Conservation (phyloP, 2,797 vertebrate genomes). For the Selene dorsalis region DNA sequence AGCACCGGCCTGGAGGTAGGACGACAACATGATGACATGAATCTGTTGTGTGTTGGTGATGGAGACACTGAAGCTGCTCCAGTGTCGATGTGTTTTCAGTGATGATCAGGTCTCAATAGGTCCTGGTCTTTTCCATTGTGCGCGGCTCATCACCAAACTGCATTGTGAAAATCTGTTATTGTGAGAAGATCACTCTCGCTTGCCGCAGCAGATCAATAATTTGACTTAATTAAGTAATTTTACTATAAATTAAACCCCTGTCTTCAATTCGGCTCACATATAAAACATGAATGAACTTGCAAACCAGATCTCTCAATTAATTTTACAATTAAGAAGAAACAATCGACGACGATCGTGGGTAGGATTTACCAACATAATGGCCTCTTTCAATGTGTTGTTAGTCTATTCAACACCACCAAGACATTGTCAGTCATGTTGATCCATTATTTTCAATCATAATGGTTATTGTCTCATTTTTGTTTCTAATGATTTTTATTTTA, state of each 20-base stretch:
- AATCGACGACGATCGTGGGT: background rate
- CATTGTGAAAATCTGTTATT: background rate
- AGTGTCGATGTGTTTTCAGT: background rate
- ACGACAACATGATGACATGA: background rate
- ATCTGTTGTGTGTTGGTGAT: no score
- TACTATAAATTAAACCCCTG: fast-evolving
- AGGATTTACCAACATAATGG: background rate
- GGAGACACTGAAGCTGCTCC: background rate
- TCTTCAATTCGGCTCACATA: conserved; percentile 13
- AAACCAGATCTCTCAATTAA: background rate
- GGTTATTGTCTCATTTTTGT: background rate
- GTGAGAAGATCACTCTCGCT: background rate
- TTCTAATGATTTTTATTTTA: background rate
- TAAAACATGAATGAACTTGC: background rate
- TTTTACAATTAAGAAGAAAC: background rate
- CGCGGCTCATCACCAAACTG: background rate
- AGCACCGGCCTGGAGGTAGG: conserved; percentile 38
- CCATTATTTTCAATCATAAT: background rate
- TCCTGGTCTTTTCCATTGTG: background rate
- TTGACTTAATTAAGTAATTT: fast-evolving
- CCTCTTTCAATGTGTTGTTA: background rate
- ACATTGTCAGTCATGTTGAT: background rate
- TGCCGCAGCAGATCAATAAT: fast-evolving
- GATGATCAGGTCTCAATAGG: background rate
- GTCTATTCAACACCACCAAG: background rate